Percentiles rank a stretch among this genome's conserved stretches.
Conservation (phyloP, 2,888 invertebrate genomes). For the Leistus spinibarbis region DNA sequence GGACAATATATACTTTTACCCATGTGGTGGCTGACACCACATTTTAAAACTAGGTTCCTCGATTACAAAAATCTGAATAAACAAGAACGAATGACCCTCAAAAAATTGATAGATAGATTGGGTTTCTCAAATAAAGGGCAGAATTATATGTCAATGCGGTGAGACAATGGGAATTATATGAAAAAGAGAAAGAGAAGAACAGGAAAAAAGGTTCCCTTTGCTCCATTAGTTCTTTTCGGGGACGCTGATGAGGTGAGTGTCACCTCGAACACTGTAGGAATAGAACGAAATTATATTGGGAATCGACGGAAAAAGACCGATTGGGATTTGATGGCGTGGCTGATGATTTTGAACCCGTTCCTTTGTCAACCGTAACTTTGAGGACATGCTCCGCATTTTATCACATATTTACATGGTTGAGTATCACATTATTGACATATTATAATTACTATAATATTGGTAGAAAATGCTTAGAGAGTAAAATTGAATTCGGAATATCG, state of each 20-base stretch:
- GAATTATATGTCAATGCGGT: constrained; percentile 47
- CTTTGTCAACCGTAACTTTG: too few species aligned
- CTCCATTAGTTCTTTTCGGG: constrained; percentile 52
- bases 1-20: too few species aligned
- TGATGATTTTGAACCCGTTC: constrained; percentile 31
- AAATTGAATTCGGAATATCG: too few species aligned
- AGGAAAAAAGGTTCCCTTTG: constrained; percentile 48
- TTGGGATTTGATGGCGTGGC: constrained; percentile 4
- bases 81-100: too few species aligned
- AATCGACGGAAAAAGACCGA: constrained; percentile 44
- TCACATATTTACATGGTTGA: too few species aligned
- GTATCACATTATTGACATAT: too few species aligned
- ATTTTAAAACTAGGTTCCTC: too few species aligned
- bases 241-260: constrained; percentile 47
- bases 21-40: too few species aligned
- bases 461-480: too few species aligned
- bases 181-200: constrained; percentile 38
- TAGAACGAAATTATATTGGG: constrained; percentile 45
- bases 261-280: constrained; percentile 42
- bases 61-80: too few species aligned
- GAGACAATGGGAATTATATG: constrained; percentile 42
- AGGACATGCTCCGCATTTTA: too few species aligned
- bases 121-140: constrained; percentile 49
- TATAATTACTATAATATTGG: too few species aligned
- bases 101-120: constrained; percentile 49